Base-by-base conservation (phyloP, 2,113 vertebrate genomes). In the Oryzias melastigma region DNA sequence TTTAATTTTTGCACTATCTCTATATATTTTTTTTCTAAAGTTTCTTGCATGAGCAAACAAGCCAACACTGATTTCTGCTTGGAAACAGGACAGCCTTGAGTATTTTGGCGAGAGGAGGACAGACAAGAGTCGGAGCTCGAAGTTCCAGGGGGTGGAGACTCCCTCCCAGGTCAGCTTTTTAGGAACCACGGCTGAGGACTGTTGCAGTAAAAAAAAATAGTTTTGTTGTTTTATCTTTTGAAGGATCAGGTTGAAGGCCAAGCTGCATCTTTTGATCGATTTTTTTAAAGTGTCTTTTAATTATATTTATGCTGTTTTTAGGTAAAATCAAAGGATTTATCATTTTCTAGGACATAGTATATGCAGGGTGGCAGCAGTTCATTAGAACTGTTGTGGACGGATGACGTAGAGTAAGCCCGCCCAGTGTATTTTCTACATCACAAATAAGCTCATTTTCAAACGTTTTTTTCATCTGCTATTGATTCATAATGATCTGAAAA, bases 101-200 rank as follows among this genome's bases (percentile, higher is more conserved):
- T 96, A 94, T 81, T 98, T 99, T 87, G 97, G 96, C 20, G 93
- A 95, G 73, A 90, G 94, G 52, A 91, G 95, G 84, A 98, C 96
- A 0, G 95, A 98, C 80, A 95, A 91, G 88, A 93, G 89, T 72
- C 91, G 53, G 35, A 95, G 96, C 74, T 90, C 90, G 19, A 98
- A 98, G 77, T 98, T 94, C 71, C 96, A 98, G 71, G 96, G 95
- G 60, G 92, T 99, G 71, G 97, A 98, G 90, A 99, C 97, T 29
- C 97, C 97, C 10, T 99, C 97, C 50, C 97, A 98, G 93, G 97
- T 98, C 25, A 44, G 35, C 54, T 35, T 35, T 27, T 27, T 24
- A 19, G 17, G 18, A 15, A 47, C 1, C 16, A 4, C 1, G 3
- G 1, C 5, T 5, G 8, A 35, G 16, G 53, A 1, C 14, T 4